Evolutionary conservation across 1,140 invertebrate genomes (phyloP).

Genomic region (Platorchestia sp.): DNA sequence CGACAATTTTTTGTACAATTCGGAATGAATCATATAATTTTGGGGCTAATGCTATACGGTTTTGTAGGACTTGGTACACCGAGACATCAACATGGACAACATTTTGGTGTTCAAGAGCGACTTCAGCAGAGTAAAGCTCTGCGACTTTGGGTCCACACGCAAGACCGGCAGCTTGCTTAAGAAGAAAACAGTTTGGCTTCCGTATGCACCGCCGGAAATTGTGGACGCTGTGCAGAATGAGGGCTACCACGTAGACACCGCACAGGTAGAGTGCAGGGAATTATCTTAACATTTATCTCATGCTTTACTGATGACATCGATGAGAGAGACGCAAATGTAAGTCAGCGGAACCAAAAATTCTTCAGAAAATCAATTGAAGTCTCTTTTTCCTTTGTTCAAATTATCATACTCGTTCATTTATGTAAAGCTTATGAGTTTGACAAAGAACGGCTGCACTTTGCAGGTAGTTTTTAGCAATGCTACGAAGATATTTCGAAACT

Average conservation of each 20-base stretch:
- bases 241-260: constrained; percentile 74
- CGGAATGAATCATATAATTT: background rate
- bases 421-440: background rate
- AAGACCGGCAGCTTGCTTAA: constrained; percentile 79
- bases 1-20: background rate
- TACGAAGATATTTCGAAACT: background rate
- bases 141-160: constrained; percentile 91
- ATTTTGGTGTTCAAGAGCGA: constrained; percentile 86
- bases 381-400: background rate
- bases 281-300: background rate
- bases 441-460: background rate
- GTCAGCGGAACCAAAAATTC: background rate
- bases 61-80: constrained; percentile 83
- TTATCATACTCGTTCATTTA: background rate
- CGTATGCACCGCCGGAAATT: constrained; percentile 94
- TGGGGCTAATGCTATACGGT: background rate
- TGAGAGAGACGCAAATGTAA: background rate
- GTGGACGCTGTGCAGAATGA: constrained; percentile 86
- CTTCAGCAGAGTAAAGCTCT: constrained; percentile 92
- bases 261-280: constrained; percentile 55
- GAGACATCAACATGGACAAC: constrained; percentile 90
- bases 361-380: background rate
- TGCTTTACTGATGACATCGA: no score
- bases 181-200: constrained; percentile 86
- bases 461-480: background rate